Evolutionary conservation across 2,797 vertebrate species (phyloP), one percentile per base, ranked within the genome.

Genomic region (Numenius phaeopus): DNA sequence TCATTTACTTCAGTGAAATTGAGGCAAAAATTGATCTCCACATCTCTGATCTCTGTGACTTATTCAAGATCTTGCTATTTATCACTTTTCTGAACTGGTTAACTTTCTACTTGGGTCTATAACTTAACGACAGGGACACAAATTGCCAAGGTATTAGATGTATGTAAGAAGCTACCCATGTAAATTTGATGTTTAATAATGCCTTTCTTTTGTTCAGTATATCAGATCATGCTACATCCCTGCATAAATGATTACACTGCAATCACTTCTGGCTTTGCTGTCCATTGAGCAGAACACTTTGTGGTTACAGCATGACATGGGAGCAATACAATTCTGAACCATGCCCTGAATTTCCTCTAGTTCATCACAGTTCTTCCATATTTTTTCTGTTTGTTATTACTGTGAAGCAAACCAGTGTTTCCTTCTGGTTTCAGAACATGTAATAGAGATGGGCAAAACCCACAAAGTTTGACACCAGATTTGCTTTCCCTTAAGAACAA

Each of bases 381-480:
- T 71, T 87, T 93, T 83, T 52, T 94, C 47, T 83, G 30, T 71
- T 49, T 65, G 5, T 70, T 92, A 64, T 70, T 93, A 59, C 59
- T 62, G 5, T 85, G 81, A 90, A 84, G 30, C 26, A 93, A 94
- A 66, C 50, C 5, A 3, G 18, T 88, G 78, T 87, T 89, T 83
- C 22, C 32, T 90, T 88, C 64, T 95, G 80, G 40, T 95, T 96
- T 94, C 70, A 80, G 83, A 90, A 64, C 71, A 85, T 87, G 27
- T 83, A 94, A 84, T 87, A 83, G 29, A 87, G 73, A 83, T 47
- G 30, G 52, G 30, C 40, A 80, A 46, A 85, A 86, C 65, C 66
- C 91, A 82, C 54, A 73, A 76, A 79, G 21, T 67, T 37, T 79
- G 50, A 71, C 72, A 57, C 61, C 46, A 94, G 64, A 67, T 93